Base-by-base conservation (phyloP, 1,140 invertebrate species). In the Plutomurus gul region DNA sequence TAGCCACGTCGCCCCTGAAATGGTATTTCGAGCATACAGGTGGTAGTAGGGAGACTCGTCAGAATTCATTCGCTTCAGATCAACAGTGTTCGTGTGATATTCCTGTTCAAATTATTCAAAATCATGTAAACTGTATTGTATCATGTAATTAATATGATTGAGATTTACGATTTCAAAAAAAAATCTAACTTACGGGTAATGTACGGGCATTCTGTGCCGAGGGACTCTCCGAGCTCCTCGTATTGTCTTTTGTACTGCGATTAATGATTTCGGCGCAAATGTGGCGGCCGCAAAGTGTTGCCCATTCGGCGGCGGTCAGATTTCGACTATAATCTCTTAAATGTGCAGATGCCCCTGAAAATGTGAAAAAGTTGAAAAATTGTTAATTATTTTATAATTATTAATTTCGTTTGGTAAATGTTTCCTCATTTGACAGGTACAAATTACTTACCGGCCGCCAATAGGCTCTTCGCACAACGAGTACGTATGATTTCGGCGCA, bases 401-500 rank as follows among this genome's bases (percentile, higher is more conserved):
- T n/a, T n/a, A n/a, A n/a, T n/a, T n/a, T n/a, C n/a, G n/a, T n/a
- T n/a, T n/a, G n/a, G n/a, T n/a, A n/a, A n/a, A n/a, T n/a, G n/a
- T n/a, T n/a, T n/a, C n/a, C n/a, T n/a, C 39, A 43, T 13, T 13
- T 10, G 39, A 7, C 2, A 43, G n/a, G 39, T 43, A 43, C 39
- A 43, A n/a, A 4, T 22, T 51, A 51, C 4, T 51, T 22, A 4
- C n/a, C n/a, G n/a, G n/a, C n/a, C n/a, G n/a, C n/a, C n/a, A n/a
- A n/a, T n/a, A n/a, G n/a, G n/a, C n/a, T n/a, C n/a, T n/a, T n/a
- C n/a, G n/a, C n/a, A n/a, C n/a, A n/a, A n/a, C n/a, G n/a, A n/a
- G n/a, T n/a, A n/a, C n/a, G n/a, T n/a, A 94, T 93, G 43, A 92
- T 88, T 80, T 94, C 92, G 1, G 92, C 92, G 84, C 92, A 93